Evolutionary conservation across 2,797 vertebrate genomes (phyloP).

Genomic region (Pogonophryne albipinna): DNA sequence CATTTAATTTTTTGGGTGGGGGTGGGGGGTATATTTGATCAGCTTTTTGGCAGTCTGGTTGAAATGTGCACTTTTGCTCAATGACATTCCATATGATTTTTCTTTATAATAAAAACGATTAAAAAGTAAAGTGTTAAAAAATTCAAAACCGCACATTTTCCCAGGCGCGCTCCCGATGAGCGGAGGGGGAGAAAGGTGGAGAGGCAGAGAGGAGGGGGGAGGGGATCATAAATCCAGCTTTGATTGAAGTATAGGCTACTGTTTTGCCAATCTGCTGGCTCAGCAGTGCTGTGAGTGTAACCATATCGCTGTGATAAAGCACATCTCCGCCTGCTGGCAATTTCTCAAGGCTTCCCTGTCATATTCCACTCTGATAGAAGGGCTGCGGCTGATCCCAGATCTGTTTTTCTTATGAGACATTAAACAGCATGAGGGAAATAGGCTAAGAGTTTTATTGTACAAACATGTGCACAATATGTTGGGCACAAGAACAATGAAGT

Average conservation of each 20-base stretch:
- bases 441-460: background rate
- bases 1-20: no score
- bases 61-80: no score
- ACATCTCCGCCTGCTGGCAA: constrained; percentile 66
- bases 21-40: no score
- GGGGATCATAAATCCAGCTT: constrained; percentile 72
- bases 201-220: constrained; percentile 14
- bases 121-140: no score
- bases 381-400: constrained; percentile 33
- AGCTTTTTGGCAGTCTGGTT: no score
- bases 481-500: background rate
- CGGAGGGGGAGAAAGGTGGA: constrained; percentile 1
- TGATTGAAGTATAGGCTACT: constrained; percentile 77
- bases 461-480: background rate
- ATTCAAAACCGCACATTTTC: background rate
- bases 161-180: background rate
- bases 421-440: background rate
- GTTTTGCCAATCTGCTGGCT: constrained; percentile 74
- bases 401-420: constrained; percentile 31
- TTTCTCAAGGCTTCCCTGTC: constrained; percentile 71
- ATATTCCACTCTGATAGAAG: constrained; percentile 52
- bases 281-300: constrained; percentile 75
- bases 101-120: no score
- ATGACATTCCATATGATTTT: no score
- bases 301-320: constrained; percentile 77